Conservation (phyloP, 2,888 invertebrate species). For the Lissocephala sabroskyi region DNA sequence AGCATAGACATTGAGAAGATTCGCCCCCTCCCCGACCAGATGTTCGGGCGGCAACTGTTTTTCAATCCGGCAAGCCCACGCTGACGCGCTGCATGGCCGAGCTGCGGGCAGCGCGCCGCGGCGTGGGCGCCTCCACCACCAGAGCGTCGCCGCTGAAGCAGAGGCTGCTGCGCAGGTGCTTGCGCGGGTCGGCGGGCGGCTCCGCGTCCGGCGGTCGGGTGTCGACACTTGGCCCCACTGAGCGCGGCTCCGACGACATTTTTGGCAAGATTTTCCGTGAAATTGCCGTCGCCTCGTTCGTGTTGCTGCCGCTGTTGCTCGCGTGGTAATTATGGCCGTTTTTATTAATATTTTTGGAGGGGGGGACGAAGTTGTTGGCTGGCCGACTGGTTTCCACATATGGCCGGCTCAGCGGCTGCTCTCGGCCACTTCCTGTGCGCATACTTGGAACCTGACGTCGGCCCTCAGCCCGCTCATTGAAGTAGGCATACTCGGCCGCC, state of each 20-base stretch:
- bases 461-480: conserved; percentile 18
- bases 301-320: conserved; percentile 8
- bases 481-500: conserved; percentile 48
- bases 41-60: background rate
- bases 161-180: conserved; percentile 70
- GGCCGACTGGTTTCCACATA: conserved; percentile 56
- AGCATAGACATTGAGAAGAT: conserved; percentile 23
- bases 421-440: conserved; percentile 56
- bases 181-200: conserved; percentile 44
- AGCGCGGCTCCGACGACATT: conserved; percentile 28
- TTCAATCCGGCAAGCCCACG: conserved; percentile 70
- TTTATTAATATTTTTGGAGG: conserved; percentile 50
- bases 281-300: conserved; percentile 6
- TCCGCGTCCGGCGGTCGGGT: conserved; percentile 26
- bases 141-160: conserved; percentile 68
- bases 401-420: conserved; percentile 22
- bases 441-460: conserved; percentile 42
- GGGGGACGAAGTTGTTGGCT: conserved; percentile 30
- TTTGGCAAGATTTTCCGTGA: conserved; percentile 58
- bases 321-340: conserved; percentile 32
- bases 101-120: conserved; percentile 53
- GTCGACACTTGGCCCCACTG: conserved; percentile 18
- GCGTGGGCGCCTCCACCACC: conserved; percentile 44
- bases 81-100: conserved; percentile 66
- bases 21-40: background rate